Percentiles rank a stretch among this genome's conserved stretches.
Conservation (phyloP, 2,797 vertebrate genomes). For the Distichodus sexfasciatus region DNA sequence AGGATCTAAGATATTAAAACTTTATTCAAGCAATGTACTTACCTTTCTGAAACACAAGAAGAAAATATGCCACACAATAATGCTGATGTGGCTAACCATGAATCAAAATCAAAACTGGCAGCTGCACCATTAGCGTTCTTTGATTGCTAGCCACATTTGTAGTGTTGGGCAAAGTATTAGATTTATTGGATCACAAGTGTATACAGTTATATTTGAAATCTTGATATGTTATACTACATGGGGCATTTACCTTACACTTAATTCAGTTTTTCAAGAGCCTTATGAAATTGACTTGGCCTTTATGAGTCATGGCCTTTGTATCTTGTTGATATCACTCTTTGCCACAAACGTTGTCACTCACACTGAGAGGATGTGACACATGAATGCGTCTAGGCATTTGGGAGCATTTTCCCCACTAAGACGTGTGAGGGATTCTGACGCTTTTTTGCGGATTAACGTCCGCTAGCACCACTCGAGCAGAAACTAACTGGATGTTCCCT, state of each 20-base stretch:
- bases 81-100: too few species aligned
- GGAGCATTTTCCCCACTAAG: neutral
- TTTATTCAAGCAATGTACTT: neutral
- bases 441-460: neutral
- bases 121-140: too few species aligned
- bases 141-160: too few species aligned
- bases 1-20: neutral
- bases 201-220: neutral
- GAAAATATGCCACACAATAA: too few species aligned
- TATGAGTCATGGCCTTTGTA: slow-evolving; percentile 27
- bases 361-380: slow-evolving; percentile 8
- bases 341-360: slow-evolving; percentile 27
- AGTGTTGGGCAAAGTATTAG: too few species aligned
- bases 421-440: neutral
- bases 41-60: neutral
- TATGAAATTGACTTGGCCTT: neutral
- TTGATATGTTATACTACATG: neutral
- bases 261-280: slow-evolving; percentile 5
- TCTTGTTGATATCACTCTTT: slow-evolving; percentile 1
- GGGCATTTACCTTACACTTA: neutral
- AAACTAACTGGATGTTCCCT: slow-evolving; percentile 6
- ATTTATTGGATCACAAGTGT: neutral
- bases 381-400: neutral
- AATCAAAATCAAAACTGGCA: too few species aligned
- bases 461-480: neutral